Conservation (phyloP, 2,113 vertebrate genomes). For the Picathartes gymnocephalus region DNA sequence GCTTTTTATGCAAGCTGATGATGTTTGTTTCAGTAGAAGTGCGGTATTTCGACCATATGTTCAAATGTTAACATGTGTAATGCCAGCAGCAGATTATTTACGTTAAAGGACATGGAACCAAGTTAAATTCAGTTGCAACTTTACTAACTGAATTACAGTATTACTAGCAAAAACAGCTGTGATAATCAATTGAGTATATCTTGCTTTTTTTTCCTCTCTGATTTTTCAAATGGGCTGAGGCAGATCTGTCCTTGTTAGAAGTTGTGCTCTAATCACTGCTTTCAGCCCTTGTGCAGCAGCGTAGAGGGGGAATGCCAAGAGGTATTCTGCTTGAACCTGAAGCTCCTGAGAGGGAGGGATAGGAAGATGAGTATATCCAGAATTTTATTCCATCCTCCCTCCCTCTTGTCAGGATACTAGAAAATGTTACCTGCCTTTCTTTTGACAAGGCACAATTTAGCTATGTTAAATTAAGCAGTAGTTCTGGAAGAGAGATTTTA, state of each 20-base stretch:
- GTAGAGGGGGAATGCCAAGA: not conserved
- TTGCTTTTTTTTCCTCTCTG: not conserved
- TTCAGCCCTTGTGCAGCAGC: not conserved
- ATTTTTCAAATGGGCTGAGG: not conserved
- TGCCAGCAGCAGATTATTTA: conserved; percentile 28
- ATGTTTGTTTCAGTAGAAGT: not conserved
- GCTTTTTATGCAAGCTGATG: not conserved
- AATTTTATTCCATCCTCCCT: not conserved
- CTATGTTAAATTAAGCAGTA: not conserved
- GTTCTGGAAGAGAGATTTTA: not conserved
- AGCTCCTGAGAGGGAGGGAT: not conserved
- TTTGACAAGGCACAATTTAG: not conserved
- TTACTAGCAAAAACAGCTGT: conserved; percentile 1
- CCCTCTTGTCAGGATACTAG: not conserved
- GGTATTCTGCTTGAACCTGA: not conserved
- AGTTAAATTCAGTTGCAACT: conserved; percentile 17
- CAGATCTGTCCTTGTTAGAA: not conserved
- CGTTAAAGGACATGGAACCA: not conserved
- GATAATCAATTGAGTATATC: not conserved
- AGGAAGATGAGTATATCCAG: not conserved
- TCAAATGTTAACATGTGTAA: conserved; percentile 1
- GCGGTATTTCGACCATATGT: not conserved
- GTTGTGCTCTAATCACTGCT: not conserved
- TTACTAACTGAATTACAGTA: conserved; percentile 19
- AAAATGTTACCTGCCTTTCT: not conserved